Conservation (phyloP, 2,113 vertebrate species). For the Myotis brandtii region DNA sequence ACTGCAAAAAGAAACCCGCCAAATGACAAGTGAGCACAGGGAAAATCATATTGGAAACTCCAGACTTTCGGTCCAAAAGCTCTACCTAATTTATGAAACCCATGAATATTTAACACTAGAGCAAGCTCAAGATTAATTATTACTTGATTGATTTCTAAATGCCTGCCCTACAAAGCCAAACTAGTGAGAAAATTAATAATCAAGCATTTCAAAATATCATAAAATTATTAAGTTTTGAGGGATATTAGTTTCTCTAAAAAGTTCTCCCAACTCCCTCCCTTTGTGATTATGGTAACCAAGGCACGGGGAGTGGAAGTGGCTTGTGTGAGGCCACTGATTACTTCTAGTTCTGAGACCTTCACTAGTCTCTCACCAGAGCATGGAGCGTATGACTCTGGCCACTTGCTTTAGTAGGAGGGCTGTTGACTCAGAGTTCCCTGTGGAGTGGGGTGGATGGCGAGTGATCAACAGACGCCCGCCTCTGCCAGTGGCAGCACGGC, state of each 20-base stretch:
- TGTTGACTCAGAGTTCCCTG: neutral
- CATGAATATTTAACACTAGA: slow-evolving; percentile 70
- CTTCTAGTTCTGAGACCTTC: neutral
- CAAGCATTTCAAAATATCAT: slow-evolving; percentile 48
- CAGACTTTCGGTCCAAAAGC: neutral
- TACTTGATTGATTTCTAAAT: slow-evolving; percentile 54
- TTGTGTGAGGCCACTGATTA: neutral
- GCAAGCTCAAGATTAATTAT: slow-evolving; percentile 64
- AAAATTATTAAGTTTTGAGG: slow-evolving; percentile 22
- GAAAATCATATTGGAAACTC: neutral
- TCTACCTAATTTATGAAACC: slow-evolving; percentile 51
- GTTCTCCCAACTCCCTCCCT: neutral
- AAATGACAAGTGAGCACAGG: neutral
- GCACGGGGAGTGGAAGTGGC: neutral
- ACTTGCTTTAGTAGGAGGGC: no score
- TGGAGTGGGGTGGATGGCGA: neutral
- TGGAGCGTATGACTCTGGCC: neutral
- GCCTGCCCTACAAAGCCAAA: slow-evolving; percentile 43
- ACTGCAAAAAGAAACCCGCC: neutral
- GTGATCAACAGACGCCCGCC: rapidly evolving
- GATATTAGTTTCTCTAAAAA: slow-evolving; percentile 15
- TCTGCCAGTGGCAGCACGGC: no score
- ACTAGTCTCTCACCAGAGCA: neutral
- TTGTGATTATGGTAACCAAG: neutral
- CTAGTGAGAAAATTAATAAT: slow-evolving; percentile 68